phyloP scores from a whole-genome alignment of 2,888 invertebrate genomes.

The Lasius fuliginosus region DNA sequence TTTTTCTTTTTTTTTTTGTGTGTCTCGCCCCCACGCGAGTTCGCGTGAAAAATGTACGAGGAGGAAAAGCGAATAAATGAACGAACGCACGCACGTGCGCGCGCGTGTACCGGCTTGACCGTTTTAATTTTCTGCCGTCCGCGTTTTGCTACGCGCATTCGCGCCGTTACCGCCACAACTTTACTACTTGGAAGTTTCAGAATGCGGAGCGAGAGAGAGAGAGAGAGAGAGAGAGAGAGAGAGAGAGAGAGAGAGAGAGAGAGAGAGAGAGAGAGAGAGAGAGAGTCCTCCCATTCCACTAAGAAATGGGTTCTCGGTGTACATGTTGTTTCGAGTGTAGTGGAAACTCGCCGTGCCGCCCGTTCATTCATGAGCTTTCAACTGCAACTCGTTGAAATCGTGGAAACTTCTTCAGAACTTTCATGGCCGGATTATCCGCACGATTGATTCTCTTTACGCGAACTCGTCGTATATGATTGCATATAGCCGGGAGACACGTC shows the following conservation, averaged over 20 bases:
- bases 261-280: conserved; percentile 18
- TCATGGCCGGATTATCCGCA: conserved; percentile 69
- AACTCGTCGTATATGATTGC: conserved; percentile 52
- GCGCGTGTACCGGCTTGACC: conserved; percentile 8
- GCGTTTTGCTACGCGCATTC: conserved; percentile 39
- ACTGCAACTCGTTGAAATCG: conserved; percentile 77
- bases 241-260: conserved; percentile 24
- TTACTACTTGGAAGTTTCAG: conserved; percentile 68
- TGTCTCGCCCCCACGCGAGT: conserved; percentile 23
- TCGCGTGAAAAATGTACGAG: conserved; percentile 41
- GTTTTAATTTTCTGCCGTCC: conserved; percentile 62
- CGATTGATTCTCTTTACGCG: conserved; percentile 73
- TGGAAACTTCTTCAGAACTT: conserved; percentile 71
- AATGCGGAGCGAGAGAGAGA: conserved; percentile 44
- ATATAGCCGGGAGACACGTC: conserved; percentile 7
- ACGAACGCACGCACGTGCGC: background rate
- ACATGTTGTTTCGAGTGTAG: conserved; percentile 70
- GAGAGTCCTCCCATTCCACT: conserved; percentile 56
- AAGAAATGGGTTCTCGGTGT: conserved; percentile 70
- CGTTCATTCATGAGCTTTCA: conserved; percentile 81
- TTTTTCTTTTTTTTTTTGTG: background rate
- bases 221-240: conserved; percentile 19
- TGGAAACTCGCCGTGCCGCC: conserved; percentile 68
- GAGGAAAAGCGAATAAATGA: background rate
- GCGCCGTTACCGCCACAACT: conserved; percentile 59